Conservation (phyloP, 1,140 invertebrate genomes). For the Neuroterus valhalla region DNA sequence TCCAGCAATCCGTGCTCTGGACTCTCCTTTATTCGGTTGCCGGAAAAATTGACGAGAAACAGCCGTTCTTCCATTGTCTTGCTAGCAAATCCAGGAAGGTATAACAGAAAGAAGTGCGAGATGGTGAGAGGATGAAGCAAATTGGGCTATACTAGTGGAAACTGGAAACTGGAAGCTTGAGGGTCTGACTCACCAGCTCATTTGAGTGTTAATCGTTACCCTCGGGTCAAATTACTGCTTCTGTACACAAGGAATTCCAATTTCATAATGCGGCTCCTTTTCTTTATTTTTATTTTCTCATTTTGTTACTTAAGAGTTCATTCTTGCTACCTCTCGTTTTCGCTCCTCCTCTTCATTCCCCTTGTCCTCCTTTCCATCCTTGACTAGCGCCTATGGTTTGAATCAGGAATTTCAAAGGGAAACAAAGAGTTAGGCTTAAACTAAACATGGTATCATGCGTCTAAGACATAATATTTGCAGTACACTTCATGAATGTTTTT, state of each 20-base stretch:
- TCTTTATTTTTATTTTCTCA: conserved; percentile 2
- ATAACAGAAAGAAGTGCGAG: conserved; percentile 49
- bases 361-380: conserved; percentile 15
- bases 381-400: too few species aligned
- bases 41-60: conserved; percentile 60
- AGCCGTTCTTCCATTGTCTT: conserved; percentile 56
- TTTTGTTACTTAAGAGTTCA: conserved; percentile 28
- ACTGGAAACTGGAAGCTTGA: conserved; percentile 24
- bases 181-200: conserved; percentile 44
- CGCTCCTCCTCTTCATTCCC: conserved; percentile 25
- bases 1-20: conserved; percentile 40
- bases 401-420: too few species aligned
- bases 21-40: conserved; percentile 57
- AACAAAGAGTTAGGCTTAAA: too few species aligned
- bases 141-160: too few species aligned
- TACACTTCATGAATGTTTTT: too few species aligned
- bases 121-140: conserved; percentile 21
- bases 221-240: conserved; percentile 54
- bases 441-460: too few species aligned
- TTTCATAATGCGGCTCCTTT: conserved; percentile 30
- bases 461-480: too few species aligned
- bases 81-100: conserved; percentile 46
- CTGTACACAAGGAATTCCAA: conserved; percentile 39
- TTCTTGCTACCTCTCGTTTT: conserved; percentile 9
- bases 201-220: conserved; percentile 62